Evolutionary conservation across 2,797 vertebrate species (phyloP), one percentile per base, ranked within the genome.

Genomic region (Meriones psammophilus): DNA sequence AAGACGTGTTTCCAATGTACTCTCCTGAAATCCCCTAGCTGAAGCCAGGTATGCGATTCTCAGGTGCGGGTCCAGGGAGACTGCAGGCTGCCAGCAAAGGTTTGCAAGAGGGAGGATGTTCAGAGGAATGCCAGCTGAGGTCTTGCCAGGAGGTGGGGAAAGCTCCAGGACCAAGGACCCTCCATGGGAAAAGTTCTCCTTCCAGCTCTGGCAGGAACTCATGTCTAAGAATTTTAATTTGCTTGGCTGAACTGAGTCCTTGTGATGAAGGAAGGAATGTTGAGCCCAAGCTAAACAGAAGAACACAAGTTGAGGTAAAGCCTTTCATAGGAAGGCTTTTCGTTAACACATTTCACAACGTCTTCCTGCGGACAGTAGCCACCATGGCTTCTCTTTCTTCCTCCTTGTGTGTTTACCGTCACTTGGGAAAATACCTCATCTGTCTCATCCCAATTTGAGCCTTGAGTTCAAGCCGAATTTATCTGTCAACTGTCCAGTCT

Each of bases 1-100:
- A 97, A 97, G 92, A 93, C 64, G 20, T 95, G 81, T 97, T 97
- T 97, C 95, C 89, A 97, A 85, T 96, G 91, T 64, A 77, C 93
- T 79, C 96, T 96, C 95, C 96, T 96, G 93, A 96, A 97, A 93
- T 96, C 91, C 89, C 77, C 91, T 97, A 91, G 95, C 94, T 87
- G 42, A 80, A 94, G n/a, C 33, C 71, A 94, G 95, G 96, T 97
- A 93, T 97, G 90, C 24, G 66, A 94, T 80, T 96, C 93, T 92
- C 71, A 80, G 90, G 86, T 96, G 60, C 79, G 93, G 94, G 78
- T 71, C 90, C 90, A 84, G 71, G 85, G 92, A 96, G 94, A 83
- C 90, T 50, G 54, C 93, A 71, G 88, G 64, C 78, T 92, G 92
- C 88, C 81, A 90, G 85, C 64, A 24, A 87, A 88, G 58, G 64